Base-by-base conservation (phyloP, 2,888 invertebrate species). In the Melipona bicolor region DNA sequence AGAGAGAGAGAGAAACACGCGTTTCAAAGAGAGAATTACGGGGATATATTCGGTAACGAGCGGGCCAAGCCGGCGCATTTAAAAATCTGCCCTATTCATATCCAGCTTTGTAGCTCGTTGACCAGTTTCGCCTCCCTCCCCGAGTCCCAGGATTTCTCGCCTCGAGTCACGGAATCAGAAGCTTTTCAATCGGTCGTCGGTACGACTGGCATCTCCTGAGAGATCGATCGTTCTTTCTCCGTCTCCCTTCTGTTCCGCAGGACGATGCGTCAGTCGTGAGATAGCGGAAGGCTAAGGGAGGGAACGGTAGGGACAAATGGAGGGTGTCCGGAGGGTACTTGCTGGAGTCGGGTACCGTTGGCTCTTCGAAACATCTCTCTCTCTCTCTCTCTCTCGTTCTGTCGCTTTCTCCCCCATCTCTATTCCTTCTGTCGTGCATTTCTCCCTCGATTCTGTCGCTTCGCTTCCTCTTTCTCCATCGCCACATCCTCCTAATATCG, bases 111-210 rank as follows among this genome's bases (percentile, higher is more conserved):
- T 72, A 70, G 27, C 74, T 73, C 67, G 75, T 76, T 74, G 84
- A 81, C 81, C 84, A n/a, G 78, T 76, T 64, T 68, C 43, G 6
- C 43, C n/a, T n/a, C 17, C 43, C 70, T 54, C 43, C 21, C 65
- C 61, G 65, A 67, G 61, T 49, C 32, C 32, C 69, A 64, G 70
- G 84, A 81, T 90, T 83, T 84, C 83, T 87, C 86, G 82, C 82
- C 83, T 71, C 81, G 79, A 86, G 85, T 89, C 89, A 83, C 87
- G 88, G 88, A 89, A 87, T 89, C 90, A 84, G 86, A 87, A 88
- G 87, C 87, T 90, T 89, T 89, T 89, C 89, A 89, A 89, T 89
- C 89, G 85, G 84, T 87, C 81, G 79, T 80, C 81, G 89, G 79
- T 87, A 89, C 87, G 89, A 79, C 83, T 89, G 88, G 89, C 89